Evolutionary conservation across 2,797 vertebrate genomes (phyloP), one percentile per base, ranked within the genome.

Genomic region (Salmo trutta): DNA sequence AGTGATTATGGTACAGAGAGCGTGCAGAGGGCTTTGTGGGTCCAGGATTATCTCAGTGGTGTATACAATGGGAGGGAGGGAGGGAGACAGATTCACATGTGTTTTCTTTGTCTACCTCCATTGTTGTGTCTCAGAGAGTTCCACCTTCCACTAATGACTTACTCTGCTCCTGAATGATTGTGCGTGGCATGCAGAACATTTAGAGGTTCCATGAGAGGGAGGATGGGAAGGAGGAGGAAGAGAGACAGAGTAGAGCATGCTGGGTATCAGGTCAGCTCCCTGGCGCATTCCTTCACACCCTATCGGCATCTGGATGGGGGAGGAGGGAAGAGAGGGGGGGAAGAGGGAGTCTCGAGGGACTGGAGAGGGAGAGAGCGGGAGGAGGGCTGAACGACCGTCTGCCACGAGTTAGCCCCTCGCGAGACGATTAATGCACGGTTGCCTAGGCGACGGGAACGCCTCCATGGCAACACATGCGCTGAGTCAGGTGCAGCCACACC

Each of bases 391-490:
- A 74, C 16, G 71, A 86, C 86, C 80, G 91, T 90, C 90, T 89
- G 93, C 93, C 90, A 90, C 88, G 88, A 87, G 91, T 94, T 93
- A 94, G 93, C 94, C 93, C 93, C 88, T 88, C 86, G 90, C 89
- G 90, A 93, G 90, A 91, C 87, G 92, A 95, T 95, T 95, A 94
- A 96, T 94, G 93, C 94, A 94, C 92, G 94, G 95, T 95, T 88
- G 87, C 94, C 94, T 87, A 92, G 90, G 95, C 88, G 95, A 97
- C 95, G 87, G 89, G 91, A 95, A 91, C 77, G 90, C 96, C 95
- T 89, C 96, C 95, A 94, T 95, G 91, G 96, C 88, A 97, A 97
- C 96, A 87, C 93, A 91, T 92, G 88, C 93, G 94, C 95, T 77
- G 88, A 93, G 95, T 91, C 95, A 95, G 95, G 94, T 95, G 95